A percentile compares a stretch with the other conserved stretches of the same genome.
Evolutionary conservation across 2,888 invertebrate genomes (phyloP).

Genomic region (Ormyrus rosae): DNA sequence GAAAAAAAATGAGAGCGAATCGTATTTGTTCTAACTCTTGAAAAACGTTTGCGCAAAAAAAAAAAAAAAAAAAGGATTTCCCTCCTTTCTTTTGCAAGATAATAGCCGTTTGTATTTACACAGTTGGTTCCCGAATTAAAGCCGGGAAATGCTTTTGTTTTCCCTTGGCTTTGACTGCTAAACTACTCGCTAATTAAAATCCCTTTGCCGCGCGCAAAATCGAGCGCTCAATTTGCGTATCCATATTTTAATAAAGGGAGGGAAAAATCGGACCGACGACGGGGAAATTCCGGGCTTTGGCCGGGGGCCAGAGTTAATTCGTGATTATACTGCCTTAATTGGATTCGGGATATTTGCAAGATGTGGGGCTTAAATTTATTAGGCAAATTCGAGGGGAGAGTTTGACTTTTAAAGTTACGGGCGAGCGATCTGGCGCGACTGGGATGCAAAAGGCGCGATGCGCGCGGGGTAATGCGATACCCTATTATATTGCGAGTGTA

Average conservation of each 20-base stretch:
- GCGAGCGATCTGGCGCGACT: not conserved
- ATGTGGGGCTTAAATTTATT: conserved; percentile 37
- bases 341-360: conserved; percentile 36
- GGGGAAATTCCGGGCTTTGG: not conserved
- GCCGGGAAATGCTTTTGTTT: not conserved
- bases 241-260: not conserved
- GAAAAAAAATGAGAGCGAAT: not conserved
- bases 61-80: not conserved
- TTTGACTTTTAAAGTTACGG: conserved; percentile 46
- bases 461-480: not conserved
- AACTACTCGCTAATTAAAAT: too few relatives aligned
- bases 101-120: conserved; percentile 33
- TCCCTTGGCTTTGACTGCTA: too few relatives aligned
- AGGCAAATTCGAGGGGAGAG: conserved; percentile 34
- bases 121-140: not conserved
- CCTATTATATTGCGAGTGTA: conserved; percentile 40
- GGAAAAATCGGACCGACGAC: not conserved
- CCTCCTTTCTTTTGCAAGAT: conserved; percentile 1
- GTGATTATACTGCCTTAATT: conserved; percentile 31
- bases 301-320: not conserved
- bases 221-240: not conserved
- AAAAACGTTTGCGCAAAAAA: conserved; percentile 7
- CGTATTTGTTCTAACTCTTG: conserved; percentile 49
- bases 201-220: not conserved
- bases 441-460: not conserved